Conservation (phyloP, 2,797 vertebrate species). For the Dendrocincla fuliginosa region DNA sequence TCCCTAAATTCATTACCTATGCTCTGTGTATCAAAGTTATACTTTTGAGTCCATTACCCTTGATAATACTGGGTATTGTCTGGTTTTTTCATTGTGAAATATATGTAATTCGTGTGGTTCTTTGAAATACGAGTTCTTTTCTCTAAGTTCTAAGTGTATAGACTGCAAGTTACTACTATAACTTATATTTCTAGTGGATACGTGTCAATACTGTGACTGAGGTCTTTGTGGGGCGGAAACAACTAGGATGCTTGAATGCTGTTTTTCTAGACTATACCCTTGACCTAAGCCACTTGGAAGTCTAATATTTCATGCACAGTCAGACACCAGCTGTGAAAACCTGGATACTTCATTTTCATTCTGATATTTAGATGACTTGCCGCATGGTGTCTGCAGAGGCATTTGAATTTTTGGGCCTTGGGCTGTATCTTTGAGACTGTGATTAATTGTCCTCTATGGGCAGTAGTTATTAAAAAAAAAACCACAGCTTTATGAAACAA, state of each 20-base stretch:
- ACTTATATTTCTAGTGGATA: not conserved
- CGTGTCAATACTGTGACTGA: not conserved
- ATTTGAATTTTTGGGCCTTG: not conserved
- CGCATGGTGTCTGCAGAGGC: not conserved
- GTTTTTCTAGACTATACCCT: not conserved
- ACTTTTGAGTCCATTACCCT: not conserved
- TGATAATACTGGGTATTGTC: not conserved
- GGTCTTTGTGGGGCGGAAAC: not conserved
- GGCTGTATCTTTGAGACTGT: not conserved
- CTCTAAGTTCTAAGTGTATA: not conserved
- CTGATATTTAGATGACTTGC: not conserved
- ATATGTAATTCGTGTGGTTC: not conserved
- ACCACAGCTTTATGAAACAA: not conserved
- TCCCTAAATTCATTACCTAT: not conserved
- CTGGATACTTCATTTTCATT: not conserved
- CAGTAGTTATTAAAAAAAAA: not conserved
- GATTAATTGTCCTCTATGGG: not conserved
- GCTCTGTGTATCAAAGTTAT: not conserved
- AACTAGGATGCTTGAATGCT: not conserved
- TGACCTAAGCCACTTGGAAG: not conserved
- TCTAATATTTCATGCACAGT: not conserved
- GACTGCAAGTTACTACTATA: not conserved
- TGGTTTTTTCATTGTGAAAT: not conserved
- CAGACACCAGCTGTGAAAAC: not conserved
- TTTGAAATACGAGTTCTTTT: not conserved